phyloP scores from a whole-genome alignment of 2,113 vertebrate genomes.

The Rhinopomastus cyanomelas region DNA sequence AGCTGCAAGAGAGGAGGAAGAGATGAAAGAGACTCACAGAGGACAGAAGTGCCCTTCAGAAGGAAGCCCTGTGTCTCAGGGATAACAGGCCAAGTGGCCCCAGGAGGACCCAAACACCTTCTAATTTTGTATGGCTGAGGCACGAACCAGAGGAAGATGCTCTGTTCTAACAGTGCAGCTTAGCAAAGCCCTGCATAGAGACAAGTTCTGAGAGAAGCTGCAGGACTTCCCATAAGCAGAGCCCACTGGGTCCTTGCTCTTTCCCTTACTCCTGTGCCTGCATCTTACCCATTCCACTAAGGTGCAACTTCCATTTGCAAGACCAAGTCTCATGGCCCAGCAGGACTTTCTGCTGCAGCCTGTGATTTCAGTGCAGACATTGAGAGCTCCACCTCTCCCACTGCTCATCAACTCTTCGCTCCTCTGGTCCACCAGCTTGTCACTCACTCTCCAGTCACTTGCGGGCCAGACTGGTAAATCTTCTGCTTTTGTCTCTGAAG shows the following conservation, averaged over 20 bases:
- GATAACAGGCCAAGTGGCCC: background rate
- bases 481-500: background rate
- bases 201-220: no score
- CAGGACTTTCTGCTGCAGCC: no score
- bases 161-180: no score
- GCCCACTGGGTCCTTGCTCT: no score
- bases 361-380: no score
- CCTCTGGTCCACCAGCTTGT: background rate
- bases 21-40: background rate
- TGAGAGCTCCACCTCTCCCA: background rate
- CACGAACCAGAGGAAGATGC: background rate
- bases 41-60: background rate
- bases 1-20: background rate
- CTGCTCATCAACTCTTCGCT: background rate
- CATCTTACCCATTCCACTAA: no score
- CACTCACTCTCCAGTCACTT: accelerated
- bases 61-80: background rate
- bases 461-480: background rate
- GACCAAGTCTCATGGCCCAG: no score
- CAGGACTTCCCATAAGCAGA: no score
- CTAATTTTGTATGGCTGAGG: background rate
- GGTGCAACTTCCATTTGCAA: no score
- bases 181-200: no score
- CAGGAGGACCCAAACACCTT: background rate
- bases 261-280: no score